Base-by-base conservation (phyloP, 2,888 invertebrate genomes). In the Glaucopsyche alexis region DNA sequence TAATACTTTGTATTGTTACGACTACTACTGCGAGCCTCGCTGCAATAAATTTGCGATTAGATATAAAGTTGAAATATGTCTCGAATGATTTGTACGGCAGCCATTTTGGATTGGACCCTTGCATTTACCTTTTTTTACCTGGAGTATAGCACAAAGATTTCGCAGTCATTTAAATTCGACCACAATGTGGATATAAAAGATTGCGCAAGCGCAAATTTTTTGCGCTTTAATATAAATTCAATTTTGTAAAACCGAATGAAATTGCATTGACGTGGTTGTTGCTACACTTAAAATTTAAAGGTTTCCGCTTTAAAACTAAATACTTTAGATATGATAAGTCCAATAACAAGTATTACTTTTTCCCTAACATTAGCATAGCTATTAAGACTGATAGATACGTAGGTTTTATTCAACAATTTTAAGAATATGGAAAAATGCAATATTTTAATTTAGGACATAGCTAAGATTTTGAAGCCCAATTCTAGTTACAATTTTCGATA, bases 11-110 rank as follows among this genome's bases (percentile, higher is more conserved):
- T 85, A 88, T 91, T 91, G 90, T 92, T 89, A 91, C 89, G 89
- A 89, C 83, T 85, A 91, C 85, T 81, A 88, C 84, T 81, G 79
- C 81, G 78, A 84, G 91, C 92, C 93, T 88, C 80, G 80, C 81
- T 84, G 87, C 84, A 88, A 92, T 93, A 93, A 92, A 92, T 93
- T 90, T 86, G 79, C 90, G 91, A 93, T 92, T 93, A 91, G 90
- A 85, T 87, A 84, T 87, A 87, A 89, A 85, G 83, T 82, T 83
- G 84, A 85, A 87, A 87, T 83, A 84, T 86, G 86, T 87, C 87
- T 85, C 77, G 78, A 72, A 79, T 86, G 86, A 92, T 91, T 91
- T 90, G 90, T 89, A 79, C 86, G 89, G 86, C 82, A 82, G 85
- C 87, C 84, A 87, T 87, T 84, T 87, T 85, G 82, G 75, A 77